Evolutionary conservation across 2,113 vertebrate species (phyloP).

Genomic region (Nesogale talazaci): DNA sequence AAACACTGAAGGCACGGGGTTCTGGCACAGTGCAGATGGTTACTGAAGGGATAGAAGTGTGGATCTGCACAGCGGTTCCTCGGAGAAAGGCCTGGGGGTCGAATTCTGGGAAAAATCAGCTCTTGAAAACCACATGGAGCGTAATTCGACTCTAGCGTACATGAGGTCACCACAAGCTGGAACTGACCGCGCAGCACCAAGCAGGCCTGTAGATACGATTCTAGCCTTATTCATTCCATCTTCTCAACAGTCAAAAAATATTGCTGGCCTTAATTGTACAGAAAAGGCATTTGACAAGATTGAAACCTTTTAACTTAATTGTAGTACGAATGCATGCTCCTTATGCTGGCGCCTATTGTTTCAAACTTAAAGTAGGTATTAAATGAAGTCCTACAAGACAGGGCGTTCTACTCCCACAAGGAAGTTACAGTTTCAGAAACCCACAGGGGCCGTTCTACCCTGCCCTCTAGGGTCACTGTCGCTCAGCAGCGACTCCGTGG

Average conservation of each 20-base stretch:
- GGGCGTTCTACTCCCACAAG: too few species aligned
- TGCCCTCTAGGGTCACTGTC: too few species aligned
- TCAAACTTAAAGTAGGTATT: too few species aligned
- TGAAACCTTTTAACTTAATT: too few species aligned
- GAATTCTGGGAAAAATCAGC: neutral
- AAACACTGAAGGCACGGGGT: neutral
- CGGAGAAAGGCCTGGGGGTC: neutral
- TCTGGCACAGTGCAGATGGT: neutral
- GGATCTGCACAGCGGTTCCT: neutral
- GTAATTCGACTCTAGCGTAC: neutral
- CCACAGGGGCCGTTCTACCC: too few species aligned
- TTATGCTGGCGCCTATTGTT: too few species aligned
- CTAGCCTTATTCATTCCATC: slow-evolving; percentile 18
- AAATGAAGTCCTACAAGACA: too few species aligned
- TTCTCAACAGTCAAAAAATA: neutral
- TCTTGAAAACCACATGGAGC: neutral
- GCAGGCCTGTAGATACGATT: neutral
- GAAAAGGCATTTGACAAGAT: too few species aligned
- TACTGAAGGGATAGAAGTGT: neutral
- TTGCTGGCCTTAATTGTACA: neutral
- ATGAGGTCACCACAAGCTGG: neutral
- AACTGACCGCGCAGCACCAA: neutral
- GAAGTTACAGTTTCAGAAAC: too few species aligned
- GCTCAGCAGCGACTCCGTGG: too few species aligned
- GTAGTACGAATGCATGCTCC: too few species aligned